Base-by-base conservation (phyloP, 2,888 invertebrate genomes). In the Oeneis ivallda region DNA sequence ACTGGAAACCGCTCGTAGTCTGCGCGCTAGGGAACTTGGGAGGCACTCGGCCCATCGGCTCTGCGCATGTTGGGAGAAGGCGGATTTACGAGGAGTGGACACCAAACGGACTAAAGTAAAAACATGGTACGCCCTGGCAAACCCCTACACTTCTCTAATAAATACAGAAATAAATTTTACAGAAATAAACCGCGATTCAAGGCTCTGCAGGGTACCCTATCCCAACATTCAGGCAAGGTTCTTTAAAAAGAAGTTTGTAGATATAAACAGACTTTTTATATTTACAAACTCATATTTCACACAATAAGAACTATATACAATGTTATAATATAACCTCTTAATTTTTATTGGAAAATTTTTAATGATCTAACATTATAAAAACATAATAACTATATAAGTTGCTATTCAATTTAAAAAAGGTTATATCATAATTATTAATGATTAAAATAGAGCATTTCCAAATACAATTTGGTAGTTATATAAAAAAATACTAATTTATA, bases 141-240 rank as follows among this genome's bases (percentile, higher is more conserved):
- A 71, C 67, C 65, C 73, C 78, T 80, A 80, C 71, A 75, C 66
- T 73, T 71, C 53, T 66, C 66, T 50, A 39, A n/a, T 66, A 66
- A 68, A 64, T 34, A 45, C 61, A 54, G 52, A 58, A 61, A 60
- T 34, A 50, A 45, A 49, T 19, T 41, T 45, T 50, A n/a, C n/a
- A n/a, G 17, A 41, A 3, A 50, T 0, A 37, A 43, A 65, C 15
- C 56, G 26, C 59, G 41, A 32, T 34, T 58, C 19, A 86, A 86
- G 91, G 89, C 90, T 91, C 88, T 87, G 87, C 96, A 96, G 96
- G 96, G 96, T 96, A 97, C 97, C 97, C 97, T 97, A 97, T 97
- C 97, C 97, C 97, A 97, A 97, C 97, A 97, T 97, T 97, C 97
- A 97, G 97, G 97, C 96, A 96, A 94, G 89, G 86, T 82, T 74